Conservation (phyloP, 1,140 invertebrate species). For the Hycleus cichorii region DNA sequence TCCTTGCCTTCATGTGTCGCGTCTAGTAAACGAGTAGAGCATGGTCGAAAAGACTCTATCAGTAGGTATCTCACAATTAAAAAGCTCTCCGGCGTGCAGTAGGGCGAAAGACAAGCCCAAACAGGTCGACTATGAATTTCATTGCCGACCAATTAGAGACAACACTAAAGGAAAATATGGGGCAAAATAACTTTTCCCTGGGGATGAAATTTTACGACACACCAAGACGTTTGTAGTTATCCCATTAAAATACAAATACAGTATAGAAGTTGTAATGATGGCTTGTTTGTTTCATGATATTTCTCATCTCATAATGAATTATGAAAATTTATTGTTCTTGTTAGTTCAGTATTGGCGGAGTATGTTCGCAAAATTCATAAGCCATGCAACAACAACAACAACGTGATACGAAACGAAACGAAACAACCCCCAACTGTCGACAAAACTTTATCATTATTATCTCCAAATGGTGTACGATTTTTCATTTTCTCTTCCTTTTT, state of each 20-base stretch:
- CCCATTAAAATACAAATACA: background rate
- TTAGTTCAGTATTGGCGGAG: too few species aligned
- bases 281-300: conserved; percentile 14
- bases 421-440: too few species aligned
- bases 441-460: too few species aligned
- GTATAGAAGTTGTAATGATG: conserved; percentile 9
- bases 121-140: conserved; percentile 16
- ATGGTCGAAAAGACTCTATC: conserved; percentile 7
- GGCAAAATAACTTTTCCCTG: conserved; percentile 21
- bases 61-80: conserved; percentile 14
- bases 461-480: too few species aligned
- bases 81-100: conserved; percentile 17
- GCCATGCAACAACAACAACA: too few species aligned
- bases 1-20: too few species aligned
- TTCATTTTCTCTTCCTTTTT: too few species aligned
- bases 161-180: conserved; percentile 5
- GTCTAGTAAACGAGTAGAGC: too few species aligned
- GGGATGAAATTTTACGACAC: conserved; percentile 21
- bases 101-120: conserved; percentile 14
- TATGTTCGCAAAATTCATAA: too few species aligned
- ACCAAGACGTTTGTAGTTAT: background rate
- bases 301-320: conserved; percentile 22
- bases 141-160: conserved; percentile 20
- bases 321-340: background rate
- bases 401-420: too few species aligned